Base-by-base conservation (phyloP, 2,113 vertebrate species). In the Rhynchomys soricoides region DNA sequence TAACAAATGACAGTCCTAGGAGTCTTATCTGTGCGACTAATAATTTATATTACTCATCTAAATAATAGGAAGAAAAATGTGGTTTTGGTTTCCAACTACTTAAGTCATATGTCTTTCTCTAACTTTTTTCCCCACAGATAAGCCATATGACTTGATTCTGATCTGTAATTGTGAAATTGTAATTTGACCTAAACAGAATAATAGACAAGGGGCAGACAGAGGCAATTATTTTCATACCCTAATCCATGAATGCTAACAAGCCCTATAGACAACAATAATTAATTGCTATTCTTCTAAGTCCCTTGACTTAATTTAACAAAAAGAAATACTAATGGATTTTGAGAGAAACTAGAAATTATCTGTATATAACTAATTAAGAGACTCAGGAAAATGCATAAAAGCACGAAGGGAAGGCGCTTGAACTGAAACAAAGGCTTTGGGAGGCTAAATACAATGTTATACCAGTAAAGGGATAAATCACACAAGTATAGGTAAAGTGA, bases 151-250 rank as follows among this genome's bases (percentile, higher is more conserved):
- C 6, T 66, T 89, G 37, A 87, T 82, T 91, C 48, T 89, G 71
- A 34, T 73, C 50, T 78, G 10, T 31, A 74, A 79, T 94, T 93
- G 90, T 96, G 59, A 91, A 94, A 90, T 43, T 92, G 22, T 57
- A 95, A 34, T 96, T 91, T 94, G 64, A 24, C n/a, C 89, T 93
- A 70, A 93, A 66, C 22, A 86, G 34, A 90, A 79, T 70, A 43
- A 94, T 68, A 26, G 22, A 10, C 52, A 50, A 90, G 29, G 16
- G 21, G 93, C n/a, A 57, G 70, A 50, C 3, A 78, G 70, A 96
- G 34, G 45, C 82, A 89, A 93, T 86, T 91, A 91, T 79, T 62
- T 29, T 13, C 64, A 93, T 81, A 45, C 22, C 71, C 62, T 91
- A 88, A 88, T 50, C 50, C 90, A 79, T n/a, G 34, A 95, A 29